Base-by-base conservation (phyloP, 2,797 vertebrate species). In the Balearica regulorum region DNA sequence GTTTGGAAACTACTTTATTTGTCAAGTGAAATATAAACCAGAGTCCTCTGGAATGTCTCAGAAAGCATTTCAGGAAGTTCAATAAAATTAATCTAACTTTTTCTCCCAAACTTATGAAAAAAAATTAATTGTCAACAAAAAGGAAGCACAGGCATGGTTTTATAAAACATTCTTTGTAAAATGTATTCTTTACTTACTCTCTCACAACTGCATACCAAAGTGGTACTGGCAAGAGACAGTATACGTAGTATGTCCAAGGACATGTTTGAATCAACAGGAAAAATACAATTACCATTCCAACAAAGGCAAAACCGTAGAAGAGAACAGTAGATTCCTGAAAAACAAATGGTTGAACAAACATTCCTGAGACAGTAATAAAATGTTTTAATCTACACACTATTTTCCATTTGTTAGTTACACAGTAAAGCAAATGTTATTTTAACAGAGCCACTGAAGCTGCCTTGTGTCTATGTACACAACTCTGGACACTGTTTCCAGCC, bases 211-310 rank as follows among this genome's bases (percentile, higher is more conserved):
- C 98, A 97, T 99, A 99, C 99, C 99, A 99, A 17, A 99, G 96
- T 13, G 98, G 98, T 39, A 99, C 97, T 14, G 99, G 99, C 91
- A 99, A 97, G 84, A 99, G 97, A 88, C 99, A 99, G 96, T 99
- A 99, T 72, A 99, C 35, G 48, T 99, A 99, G 84, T 99, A 99
- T 6, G 99, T 99, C 94, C 99, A 95, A 29, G 99, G 99, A 97
- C 98, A 98, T 53, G 97, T 98, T 97, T 99, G 99, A 95, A 99
- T 97, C 76, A 98, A 96, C 97, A 99, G 98, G 93, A 99, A 99
- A 57, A 98, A 77, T 15, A 96, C 94, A 90, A 99, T 98, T 44
- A 96, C 94, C 75, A 98, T 48, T 43, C 98, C 98, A 93, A 98
- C 53, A 92, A 96, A 97, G 43, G 96, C 31, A 96, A 98, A 99